Base-by-base conservation (phyloP, 2,113 vertebrate genomes). In the Microcebus jonahi region DNA sequence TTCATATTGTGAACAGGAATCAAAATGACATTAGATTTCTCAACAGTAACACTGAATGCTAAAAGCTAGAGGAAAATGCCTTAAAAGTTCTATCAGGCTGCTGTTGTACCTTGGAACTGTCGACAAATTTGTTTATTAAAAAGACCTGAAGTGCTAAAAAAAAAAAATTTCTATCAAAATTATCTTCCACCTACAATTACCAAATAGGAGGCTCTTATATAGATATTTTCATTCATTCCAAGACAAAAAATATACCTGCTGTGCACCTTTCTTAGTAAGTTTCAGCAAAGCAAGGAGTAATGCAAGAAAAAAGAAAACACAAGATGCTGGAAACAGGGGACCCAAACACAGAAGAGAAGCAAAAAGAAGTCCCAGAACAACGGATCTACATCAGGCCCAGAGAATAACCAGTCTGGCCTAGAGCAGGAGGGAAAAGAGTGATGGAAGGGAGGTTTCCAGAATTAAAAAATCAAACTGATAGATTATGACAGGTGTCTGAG, bases 1-100 rank as follows among this genome's bases (percentile, higher is more conserved):
- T 94, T 95, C 84, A 61, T 77, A 65, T 23, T 82, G 63, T 39
- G 53, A 90, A 31, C 21, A 93, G 21, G 31, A 96, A 95, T 73
- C 87, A 94, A 83, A 80, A 95, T 7, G 8, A 4, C 71, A 90
- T 57, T 36, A 65, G 48, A 50, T 87, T 90, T 87, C 50, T 61
- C 59, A 95, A 67, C 21, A 90, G 55, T 63, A 95, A 94, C 80
- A 80, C 6, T 57, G 15, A 27, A 31, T 70, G 36, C 23, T 93
- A 82, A 73, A 84, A 85, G 57, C 55, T 39, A 95, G 48, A 67
- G 50, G 53, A 18, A 77, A 88, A 90, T 65, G 6, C 21, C 59
- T 82, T 79, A n/a, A 71, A 92, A 80, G 75, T 83, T 83, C 75
- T 53, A 53, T 75, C 48, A 88, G 45, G 45, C 45, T 45, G 45